phyloP scores from a whole-genome alignment of 2,113 vertebrate genomes.

The Amphiprion ocellaris region DNA sequence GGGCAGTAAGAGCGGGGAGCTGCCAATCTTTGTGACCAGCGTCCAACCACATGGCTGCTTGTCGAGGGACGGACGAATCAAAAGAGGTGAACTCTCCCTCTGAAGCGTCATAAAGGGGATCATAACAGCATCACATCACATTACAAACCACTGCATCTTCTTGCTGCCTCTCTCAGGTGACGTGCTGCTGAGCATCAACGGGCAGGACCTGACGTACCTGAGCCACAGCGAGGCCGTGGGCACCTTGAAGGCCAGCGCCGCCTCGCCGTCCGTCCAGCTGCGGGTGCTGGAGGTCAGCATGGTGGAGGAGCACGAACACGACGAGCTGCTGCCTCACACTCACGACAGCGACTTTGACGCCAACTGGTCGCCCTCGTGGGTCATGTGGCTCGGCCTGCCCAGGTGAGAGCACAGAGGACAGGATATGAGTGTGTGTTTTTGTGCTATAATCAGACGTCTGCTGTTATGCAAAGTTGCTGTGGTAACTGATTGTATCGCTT shows the following conservation, averaged over 20 bases:
- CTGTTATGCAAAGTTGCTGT: not conserved
- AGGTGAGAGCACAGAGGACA: slow-evolving; percentile 82
- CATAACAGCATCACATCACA: not conserved
- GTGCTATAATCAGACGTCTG: too few relatives aligned
- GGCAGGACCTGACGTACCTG: slow-evolving; percentile 93
- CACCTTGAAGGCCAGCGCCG: slow-evolving; percentile 95
- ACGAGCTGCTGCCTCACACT: slow-evolving; percentile 88
- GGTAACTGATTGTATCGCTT: not conserved
- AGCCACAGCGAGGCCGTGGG: slow-evolving; percentile 97
- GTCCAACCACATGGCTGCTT: slow-evolving; percentile 97
- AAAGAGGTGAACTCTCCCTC: slow-evolving; percentile 87
- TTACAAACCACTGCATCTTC: not conserved
- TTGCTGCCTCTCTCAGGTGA: slow-evolving; percentile 85
- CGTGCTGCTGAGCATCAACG: slow-evolving; percentile 94
- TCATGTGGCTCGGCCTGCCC: slow-evolving; percentile 98
- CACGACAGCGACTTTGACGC: slow-evolving; percentile 94
- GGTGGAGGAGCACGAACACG: slow-evolving; percentile 88
- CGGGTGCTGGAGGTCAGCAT: slow-evolving; percentile 94
- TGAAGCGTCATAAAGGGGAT: too few relatives aligned
- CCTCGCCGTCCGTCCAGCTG: slow-evolving; percentile 90
- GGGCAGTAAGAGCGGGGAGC: slow-evolving; percentile 96
- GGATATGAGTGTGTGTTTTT: not conserved
- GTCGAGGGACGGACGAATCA: slow-evolving; percentile 95
- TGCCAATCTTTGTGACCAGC: slow-evolving; percentile 98
- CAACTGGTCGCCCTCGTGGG: slow-evolving; percentile 97